These are phyloP conservation scores for Lithophane ornitopus DNA, from an alignment of 2,888 invertebrate genomes.

Conservation along the genomic window DNA sequence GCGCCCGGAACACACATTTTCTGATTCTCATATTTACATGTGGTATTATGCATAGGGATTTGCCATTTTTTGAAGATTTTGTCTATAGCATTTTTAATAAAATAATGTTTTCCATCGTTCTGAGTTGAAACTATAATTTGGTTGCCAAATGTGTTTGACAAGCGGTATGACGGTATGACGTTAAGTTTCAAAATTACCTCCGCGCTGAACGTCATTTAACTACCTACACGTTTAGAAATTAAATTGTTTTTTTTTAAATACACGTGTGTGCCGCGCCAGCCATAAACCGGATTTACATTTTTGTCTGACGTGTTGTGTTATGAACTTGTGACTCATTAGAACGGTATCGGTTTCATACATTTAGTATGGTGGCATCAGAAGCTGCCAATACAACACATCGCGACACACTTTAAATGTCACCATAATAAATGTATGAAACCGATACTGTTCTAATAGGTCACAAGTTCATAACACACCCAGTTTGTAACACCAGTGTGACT, in stretches of 20 bases:
- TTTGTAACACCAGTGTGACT: too few species aligned
- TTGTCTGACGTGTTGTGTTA: too few species aligned
- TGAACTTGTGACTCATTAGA: too few species aligned
- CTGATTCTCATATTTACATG: constrained; percentile 53
- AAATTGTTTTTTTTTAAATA: neutral
- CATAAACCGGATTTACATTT: too few species aligned
- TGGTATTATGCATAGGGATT: constrained; percentile 27
- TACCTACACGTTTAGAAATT: constrained; percentile 36
- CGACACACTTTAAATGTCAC: too few species aligned
- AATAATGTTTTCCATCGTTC: constrained; percentile 9
- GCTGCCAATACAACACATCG: too few species aligned
- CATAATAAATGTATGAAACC: too few species aligned
- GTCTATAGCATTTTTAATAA: constrained; percentile 23
- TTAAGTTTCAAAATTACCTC: constrained; percentile 42
- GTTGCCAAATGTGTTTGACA: constrained; percentile 29
- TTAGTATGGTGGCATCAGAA: too few species aligned
- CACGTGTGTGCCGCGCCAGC: too few species aligned
- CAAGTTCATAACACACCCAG: too few species aligned
- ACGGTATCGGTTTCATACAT: too few species aligned
- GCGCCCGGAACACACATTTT: constrained; percentile 50
- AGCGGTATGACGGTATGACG: constrained; percentile 16
- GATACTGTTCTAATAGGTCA: too few species aligned
- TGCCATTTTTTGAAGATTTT: constrained; percentile 39
- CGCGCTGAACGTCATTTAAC: neutral
- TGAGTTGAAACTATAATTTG: constrained; percentile 14